Percentiles rank a stretch among this genome's conserved stretches.
Evolutionary conservation across 1,140 invertebrate species (phyloP).

Genomic region (Laupala kohalensis): DNA sequence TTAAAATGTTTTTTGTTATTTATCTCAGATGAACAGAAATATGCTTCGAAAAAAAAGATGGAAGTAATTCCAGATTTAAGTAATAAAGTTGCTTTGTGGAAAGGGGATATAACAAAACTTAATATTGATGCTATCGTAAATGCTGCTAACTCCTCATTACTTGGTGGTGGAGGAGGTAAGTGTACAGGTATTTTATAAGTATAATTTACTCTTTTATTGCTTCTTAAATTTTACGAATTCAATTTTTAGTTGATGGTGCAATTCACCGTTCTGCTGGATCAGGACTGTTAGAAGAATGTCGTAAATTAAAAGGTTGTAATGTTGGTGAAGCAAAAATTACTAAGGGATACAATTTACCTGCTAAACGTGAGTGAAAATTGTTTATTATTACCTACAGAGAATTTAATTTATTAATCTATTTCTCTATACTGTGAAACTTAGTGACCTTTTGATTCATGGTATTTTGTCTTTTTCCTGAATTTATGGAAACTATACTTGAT

Average conservation of each 20-base stretch:
- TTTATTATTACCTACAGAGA: no score
- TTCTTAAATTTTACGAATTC: neutral
- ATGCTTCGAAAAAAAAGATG: conserved; percentile 22
- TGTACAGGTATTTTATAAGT: conserved; percentile 1
- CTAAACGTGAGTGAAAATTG: conserved; percentile 45
- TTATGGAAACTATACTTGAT: no score
- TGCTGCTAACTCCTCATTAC: conserved; percentile 68
- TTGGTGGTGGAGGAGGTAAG: conserved; percentile 65
- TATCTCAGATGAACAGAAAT: conserved; percentile 1
- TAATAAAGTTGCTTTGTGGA: conserved; percentile 51
- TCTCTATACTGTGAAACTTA: no score
- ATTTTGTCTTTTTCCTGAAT: no score
- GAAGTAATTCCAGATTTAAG: conserved; percentile 31
- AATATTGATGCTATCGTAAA: conserved; percentile 87
- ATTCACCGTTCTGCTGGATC: conserved; percentile 67
- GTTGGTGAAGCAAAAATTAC: conserved; percentile 73
- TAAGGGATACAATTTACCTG: conserved; percentile 60
- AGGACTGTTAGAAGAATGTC: conserved; percentile 55
- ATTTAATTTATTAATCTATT: no score
- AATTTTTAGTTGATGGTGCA: conserved; percentile 58
- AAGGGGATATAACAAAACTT: conserved; percentile 75
- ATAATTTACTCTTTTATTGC: neutral
- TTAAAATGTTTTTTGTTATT: no score
- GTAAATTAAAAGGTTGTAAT: conserved; percentile 50
- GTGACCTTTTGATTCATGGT: no score